A percentile compares a stretch with the other conserved stretches of the same genome.
Conservation (phyloP, 2,888 invertebrate genomes). For the Leucophenga maculata region DNA sequence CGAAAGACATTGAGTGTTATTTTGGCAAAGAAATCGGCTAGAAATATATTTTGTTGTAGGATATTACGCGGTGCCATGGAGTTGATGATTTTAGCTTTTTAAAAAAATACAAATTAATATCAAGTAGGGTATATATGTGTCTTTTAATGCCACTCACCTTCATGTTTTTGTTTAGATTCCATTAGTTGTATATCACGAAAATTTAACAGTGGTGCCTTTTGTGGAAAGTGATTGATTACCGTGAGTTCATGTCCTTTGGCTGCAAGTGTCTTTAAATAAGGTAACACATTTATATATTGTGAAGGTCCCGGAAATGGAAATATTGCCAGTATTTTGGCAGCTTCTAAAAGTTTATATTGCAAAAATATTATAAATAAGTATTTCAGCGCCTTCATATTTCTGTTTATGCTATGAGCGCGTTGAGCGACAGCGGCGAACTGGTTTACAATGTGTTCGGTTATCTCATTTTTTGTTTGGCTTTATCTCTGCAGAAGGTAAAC, state of each 20-base stretch:
- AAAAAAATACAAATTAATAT: no score
- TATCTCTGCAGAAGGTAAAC: no score
- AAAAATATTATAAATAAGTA: slow-evolving; percentile 21
- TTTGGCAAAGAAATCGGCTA: slow-evolving; percentile 37
- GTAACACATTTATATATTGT: slow-evolving; percentile 63
- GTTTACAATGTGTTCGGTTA: no score
- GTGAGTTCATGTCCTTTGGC: slow-evolving; percentile 69
- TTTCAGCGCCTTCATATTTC: slow-evolving; percentile 36
- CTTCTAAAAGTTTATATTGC: slow-evolving; percentile 33
- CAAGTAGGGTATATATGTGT: background rate
- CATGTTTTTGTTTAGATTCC: slow-evolving; percentile 47
- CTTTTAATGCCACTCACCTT: slow-evolving; percentile 36
- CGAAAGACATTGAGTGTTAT: slow-evolving; percentile 38
- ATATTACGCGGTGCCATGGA: slow-evolving; percentile 10
- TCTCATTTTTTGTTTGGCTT: no score
- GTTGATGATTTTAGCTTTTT: no score
- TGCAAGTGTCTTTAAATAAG: slow-evolving; percentile 64
- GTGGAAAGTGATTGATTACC: slow-evolving; percentile 65
- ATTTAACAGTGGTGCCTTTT: slow-evolving; percentile 58
- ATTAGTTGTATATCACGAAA: slow-evolving; percentile 56
- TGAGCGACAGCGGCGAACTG: no score
- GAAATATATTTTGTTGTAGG: slow-evolving; percentile 46
- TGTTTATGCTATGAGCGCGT: slow-evolving; percentile 38
- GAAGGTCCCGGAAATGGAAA: slow-evolving; percentile 64
- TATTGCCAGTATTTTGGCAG: slow-evolving; percentile 55